Base-by-base conservation (phyloP, 1,140 invertebrate genomes). In the Lasaia peninsularis region DNA sequence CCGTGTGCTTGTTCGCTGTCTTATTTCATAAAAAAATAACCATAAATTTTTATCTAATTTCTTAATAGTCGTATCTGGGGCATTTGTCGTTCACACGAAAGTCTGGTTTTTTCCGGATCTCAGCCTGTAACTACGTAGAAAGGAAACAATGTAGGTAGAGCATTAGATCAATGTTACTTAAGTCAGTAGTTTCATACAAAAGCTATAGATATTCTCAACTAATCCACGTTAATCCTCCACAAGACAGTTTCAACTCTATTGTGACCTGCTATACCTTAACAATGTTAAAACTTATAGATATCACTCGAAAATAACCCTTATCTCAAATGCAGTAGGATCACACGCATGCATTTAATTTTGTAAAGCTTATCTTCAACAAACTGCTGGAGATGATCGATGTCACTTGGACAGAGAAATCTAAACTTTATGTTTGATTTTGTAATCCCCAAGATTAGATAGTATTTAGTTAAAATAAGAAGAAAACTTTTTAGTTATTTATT, bases 351-450 rank as follows among this genome's bases (percentile, higher is more conserved):
- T n/a, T n/a, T n/a, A 44, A 20, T 2, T 4, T 20, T 44, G 18
- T 44, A 21, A 11, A 5, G 9, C 40, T 5, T 18, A 11, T 44
- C 40, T 11, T 18, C 16, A 1, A 20, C 14, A 40, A 37, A 40
- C 40, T 20, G 20, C 40, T 44, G 11, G 9, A 14, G 16, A 44
- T 44, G 40, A 44, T 44, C 18, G 37, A 9, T 44, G 16, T 44
- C 37, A 44, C 37, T 18, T 16, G 37, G 16, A 44, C 37, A 44
- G 9, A 9, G 10, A 44, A 16, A 44, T 44, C 37, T 18, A 44
- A 44, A 44, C 37, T 44, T 44, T 44, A 44, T 44, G 18, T 44
- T 44, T 44, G n/a, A 18, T 44, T 14, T 44, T 44, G 37, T 44
- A 11, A 44, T 44, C 37, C 10, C 18, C 9, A 14, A 18, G 37